Evolutionary conservation across 2,113 vertebrate genomes (phyloP), one percentile per base, ranked within the genome.

Genomic region (Lophius piscatorius): DNA sequence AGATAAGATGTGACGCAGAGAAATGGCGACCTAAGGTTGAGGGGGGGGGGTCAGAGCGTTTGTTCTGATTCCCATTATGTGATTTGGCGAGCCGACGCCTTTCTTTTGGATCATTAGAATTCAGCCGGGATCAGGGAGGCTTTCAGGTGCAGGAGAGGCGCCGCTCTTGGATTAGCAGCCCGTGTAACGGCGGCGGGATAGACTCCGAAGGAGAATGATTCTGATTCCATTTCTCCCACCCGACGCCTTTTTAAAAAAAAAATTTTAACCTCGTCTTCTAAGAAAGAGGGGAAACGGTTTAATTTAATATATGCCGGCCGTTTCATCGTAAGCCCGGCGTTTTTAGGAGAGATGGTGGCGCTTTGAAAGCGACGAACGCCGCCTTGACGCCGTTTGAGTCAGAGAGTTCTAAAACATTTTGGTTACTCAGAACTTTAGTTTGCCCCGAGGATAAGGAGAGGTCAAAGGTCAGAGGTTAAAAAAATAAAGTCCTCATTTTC

Each of bases 281-380:
- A 70, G 51, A 58, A 38, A 18, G 6, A 2, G 2, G 3, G 14
- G 33, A 39, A 34, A 54, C 74, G 70, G 70, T 85, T 89, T 92
- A 89, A 91, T 91, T 91, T 91, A 91, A 92, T 91, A 86, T 87
- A 84, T 88, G 75, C 89, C 74, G 22, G 44, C 16, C 78, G 56
- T 87, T 81, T 87, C 88, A 90, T 90, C 87, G 38, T 86, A 88
- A 86, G 82, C 82, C 31, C 69, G 56, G 66, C 71, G 33, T 85
- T 76, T 77, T 42, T 44, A 9, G 57, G 68, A 23, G 48, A 59
- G 73, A 52, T 44, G 81, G 69, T 74, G 48, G 64, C 33, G 77
- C 47, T 63, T 65, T 31, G n/a, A 51, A 57, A 64, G 73, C 44
- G 67, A 62, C 73, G 47, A 24, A 77, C 74, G 78, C 71, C 78